Evolutionary conservation across 1,140 invertebrate species (phyloP), one percentile per base, ranked within the genome.

Genomic region (Drosophila suzukii): DNA sequence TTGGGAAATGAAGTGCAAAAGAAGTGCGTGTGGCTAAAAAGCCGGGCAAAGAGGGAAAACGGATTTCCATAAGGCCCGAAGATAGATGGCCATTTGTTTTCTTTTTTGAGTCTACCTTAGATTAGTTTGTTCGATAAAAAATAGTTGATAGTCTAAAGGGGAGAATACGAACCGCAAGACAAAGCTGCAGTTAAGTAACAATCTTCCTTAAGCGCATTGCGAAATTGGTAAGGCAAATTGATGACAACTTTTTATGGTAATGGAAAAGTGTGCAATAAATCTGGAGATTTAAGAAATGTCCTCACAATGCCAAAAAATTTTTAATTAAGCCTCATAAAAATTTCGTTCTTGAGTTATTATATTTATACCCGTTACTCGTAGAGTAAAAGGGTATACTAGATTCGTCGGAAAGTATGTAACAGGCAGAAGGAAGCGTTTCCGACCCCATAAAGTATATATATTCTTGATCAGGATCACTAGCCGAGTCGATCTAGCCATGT

Each of bases 31-130:
- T 43, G 49, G 36, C 24, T 47, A 53, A 38, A 51, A 54, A 54
- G 54, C 63, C 34, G 56, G 41, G 30, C 51, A 43, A 47, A 54
- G 47, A 38, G 47, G 47, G 20, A 73, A 65, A 80, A 68, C 66
- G 81, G 81, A 85, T 84, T 84, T 80, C 61, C 81, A 84, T 63
- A 72, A 63, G 66, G 72, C 81, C 56, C 12, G 54, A 56, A 85
- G 81, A 76, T 81, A 72, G 81, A 76, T 84, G 81, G 71, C 62
- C 56, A 72, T 72, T 76, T 73, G 41, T 41, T 39, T 17, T 39
- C 39, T 57, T 65, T 63, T 58, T 47, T 50, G 20, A 53, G 50
- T 53, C 66, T 54, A 84, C 77, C 81, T 84, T 57, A 76, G 76
- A 84, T 84, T 80, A 80, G 58, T 71, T n/a, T 32, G 7, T 50